These are phyloP conservation scores for Poeciliopsis turrubarensis DNA, from an alignment of 2,113 vertebrate genomes.

Conservation along the genomic window DNA sequence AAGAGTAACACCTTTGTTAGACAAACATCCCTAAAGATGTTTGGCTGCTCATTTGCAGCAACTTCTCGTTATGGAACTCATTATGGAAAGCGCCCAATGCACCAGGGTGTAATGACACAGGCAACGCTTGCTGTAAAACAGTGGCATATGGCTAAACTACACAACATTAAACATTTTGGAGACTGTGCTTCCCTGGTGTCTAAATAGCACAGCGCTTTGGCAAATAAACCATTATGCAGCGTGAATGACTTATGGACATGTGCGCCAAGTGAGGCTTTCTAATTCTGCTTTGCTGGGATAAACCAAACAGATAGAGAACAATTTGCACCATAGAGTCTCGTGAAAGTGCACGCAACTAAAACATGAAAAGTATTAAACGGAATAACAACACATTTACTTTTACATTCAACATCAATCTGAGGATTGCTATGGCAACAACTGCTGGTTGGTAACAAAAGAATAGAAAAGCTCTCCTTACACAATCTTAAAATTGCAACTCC, in stretches of 20 bases:
- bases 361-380: not conserved
- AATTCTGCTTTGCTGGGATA: conserved; percentile 42
- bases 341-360: conserved; percentile 7
- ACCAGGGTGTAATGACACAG: conserved; percentile 78
- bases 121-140: conserved; percentile 74
- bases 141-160: conserved; percentile 82
- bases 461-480: not conserved
- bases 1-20: conserved; percentile 68
- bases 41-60: conserved; percentile 66
- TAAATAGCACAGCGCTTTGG: conserved; percentile 75
- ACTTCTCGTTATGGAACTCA: conserved; percentile 72
- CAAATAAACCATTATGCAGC: conserved; percentile 78
- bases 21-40: conserved; percentile 69
- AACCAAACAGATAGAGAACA: conserved; percentile 34
- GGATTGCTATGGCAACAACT: not conserved
- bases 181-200: conserved; percentile 73
- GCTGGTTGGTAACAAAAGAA: not conserved
- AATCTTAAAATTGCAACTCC: not conserved
- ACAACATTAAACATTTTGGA: conserved; percentile 83
- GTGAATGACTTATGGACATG: conserved; percentile 70
- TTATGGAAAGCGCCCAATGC: conserved; percentile 75
- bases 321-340: conserved; percentile 21
- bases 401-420: not conserved
- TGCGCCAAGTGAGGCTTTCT: conserved; percentile 50
- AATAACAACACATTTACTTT: not conserved